Evolutionary conservation across 2,888 invertebrate species (phyloP), one percentile per base, ranked within the genome.

Genomic region (Pedicia rivosa): DNA sequence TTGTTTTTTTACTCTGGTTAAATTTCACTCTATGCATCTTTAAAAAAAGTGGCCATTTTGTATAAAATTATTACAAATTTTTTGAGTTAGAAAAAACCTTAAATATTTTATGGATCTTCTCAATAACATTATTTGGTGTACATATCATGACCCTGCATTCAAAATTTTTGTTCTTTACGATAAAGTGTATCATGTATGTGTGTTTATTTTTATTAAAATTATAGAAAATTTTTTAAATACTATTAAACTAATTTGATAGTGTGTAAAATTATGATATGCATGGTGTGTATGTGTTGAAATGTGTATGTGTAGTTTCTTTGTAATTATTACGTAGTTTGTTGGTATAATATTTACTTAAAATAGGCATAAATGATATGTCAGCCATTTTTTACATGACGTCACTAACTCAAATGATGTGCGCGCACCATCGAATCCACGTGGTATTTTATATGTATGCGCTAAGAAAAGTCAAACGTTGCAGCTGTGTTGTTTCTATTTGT

Each of bases 371-470:
- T 8, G 8, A 20, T 20, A 27, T 27, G 26, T 15, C 17, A n/a
- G 35, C 35, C 35, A 35, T 35, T 17, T 35, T 35, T 10, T 26
- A 25, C n/a, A 9, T 35, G 35, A 35, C 35, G 35, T 35, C 35
- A 35, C 12, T 27, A 12, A 20, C 8, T 6, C 7, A 27, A 26
- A 35, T 35, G 26, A 17, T 35, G 25, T 35, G 35, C 35, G 35
- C 42, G 42, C 42, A 39, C 40, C 42, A 37, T 25, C 39, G 39
- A 37, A 31, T 35, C 42, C 42, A 42, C 42, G 42, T 42, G 42
- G 39, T 42, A 8, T 19, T 34, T 17, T 33, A 17, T 26, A 14
- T 13, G 33, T 37, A 25, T 37, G 31, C 10, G 33, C 22, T 20
- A n/a, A n/a, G n/a, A n/a, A n/a, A n/a, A n/a, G n/a, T n/a, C n/a